These are phyloP conservation scores for Entomyzon cyanotis DNA, from an alignment of 2,113 vertebrate genomes.

Conservation along the genomic window DNA sequence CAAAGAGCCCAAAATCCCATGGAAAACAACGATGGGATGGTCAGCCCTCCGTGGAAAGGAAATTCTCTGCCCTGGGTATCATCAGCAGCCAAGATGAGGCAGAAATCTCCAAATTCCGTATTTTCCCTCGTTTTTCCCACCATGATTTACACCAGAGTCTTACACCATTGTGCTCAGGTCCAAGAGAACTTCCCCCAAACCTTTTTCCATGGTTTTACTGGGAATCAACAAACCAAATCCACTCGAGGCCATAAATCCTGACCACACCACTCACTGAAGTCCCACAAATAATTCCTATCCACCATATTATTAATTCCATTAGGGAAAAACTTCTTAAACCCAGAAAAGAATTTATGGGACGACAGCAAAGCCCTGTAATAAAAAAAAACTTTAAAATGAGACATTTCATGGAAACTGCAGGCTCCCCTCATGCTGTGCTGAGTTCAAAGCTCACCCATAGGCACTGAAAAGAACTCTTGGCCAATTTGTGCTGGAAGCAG, in stretches of 20 bases:
- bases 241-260: background rate
- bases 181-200: background rate
- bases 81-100: background rate
- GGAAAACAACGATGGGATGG: rapidly evolving
- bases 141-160: background rate
- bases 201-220: background rate
- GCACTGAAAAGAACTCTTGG: background rate
- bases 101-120: background rate
- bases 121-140: background rate
- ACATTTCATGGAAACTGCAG: background rate
- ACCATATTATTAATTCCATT: background rate
- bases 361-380: background rate
- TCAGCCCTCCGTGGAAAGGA: background rate
- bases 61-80: rapidly evolving
- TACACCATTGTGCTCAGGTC: too few species aligned
- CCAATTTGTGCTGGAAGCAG: background rate
- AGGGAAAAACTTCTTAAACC: background rate
- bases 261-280: background rate
- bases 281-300: background rate
- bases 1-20: background rate
- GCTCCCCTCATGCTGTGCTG: background rate
- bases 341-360: background rate
- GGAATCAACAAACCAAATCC: background rate
- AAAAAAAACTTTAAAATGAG: background rate
- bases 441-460: background rate